Percentiles rank a stretch among this genome's conserved stretches.
phyloP scores from a whole-genome alignment of 30 jellyfish, hydroid and myxozoan genomes.

The Nemopilema nomurai region DNA sequence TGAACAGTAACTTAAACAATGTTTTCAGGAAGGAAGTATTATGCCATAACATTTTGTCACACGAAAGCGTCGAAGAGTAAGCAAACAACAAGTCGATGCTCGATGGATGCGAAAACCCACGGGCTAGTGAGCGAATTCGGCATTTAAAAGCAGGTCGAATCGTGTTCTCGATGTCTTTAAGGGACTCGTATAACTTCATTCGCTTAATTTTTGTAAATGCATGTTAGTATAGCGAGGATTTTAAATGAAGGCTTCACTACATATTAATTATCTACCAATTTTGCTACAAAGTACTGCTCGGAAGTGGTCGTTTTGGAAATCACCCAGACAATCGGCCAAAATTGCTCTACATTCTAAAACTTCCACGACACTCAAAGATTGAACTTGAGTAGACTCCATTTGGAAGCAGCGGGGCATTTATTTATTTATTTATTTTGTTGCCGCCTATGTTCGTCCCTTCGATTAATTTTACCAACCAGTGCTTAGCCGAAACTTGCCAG shows the following conservation, averaged over 20 bases:
- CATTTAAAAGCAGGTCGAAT: background rate
- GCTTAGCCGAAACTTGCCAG: background rate
- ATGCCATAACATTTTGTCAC: background rate
- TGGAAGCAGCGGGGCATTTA: background rate
- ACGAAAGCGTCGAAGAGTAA: background rate
- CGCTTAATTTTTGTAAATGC: too few species aligned
- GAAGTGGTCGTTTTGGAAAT: too few species aligned
- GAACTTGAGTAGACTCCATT: too few species aligned
- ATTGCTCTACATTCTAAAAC: too few species aligned
- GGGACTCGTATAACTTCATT: too few species aligned
- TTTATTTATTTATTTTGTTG: background rate
- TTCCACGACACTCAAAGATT: too few species aligned
- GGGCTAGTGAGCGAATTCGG: background rate
- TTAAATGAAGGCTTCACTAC: too few species aligned
- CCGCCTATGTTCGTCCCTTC: background rate
- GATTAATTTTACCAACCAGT: background rate
- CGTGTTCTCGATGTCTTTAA: background rate
- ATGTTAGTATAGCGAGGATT: too few species aligned
- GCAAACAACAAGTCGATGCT: background rate
- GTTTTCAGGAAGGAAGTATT: background rate
- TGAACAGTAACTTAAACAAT: too few species aligned
- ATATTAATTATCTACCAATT: too few species aligned
- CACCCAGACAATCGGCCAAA: too few species aligned
- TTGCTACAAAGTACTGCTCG: too few species aligned
- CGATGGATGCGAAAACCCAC: background rate